Conservation (phyloP, 2,888 invertebrate species). For the Erynnis tages region DNA sequence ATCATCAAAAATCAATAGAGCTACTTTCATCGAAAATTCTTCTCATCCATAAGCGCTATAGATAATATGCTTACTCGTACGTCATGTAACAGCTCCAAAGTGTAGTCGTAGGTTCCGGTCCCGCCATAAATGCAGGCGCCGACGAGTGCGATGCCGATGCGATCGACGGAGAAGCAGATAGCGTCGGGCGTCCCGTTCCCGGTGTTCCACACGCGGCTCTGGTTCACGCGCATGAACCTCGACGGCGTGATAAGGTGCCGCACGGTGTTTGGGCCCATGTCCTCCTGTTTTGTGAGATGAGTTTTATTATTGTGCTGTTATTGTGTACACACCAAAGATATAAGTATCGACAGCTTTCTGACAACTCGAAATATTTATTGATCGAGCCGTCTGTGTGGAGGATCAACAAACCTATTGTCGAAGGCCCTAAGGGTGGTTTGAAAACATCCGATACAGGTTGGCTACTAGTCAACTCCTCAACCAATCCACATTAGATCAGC, state of each 20-base stretch:
- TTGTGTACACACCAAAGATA: too few species aligned
- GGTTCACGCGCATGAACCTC: slow-evolving; percentile 94
- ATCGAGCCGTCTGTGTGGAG: too few species aligned
- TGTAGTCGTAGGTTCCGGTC: slow-evolving; percentile 93
- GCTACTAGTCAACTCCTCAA: too few species aligned
- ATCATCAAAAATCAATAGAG: too few species aligned
- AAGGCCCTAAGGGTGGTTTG: too few species aligned
- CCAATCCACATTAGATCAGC: too few species aligned
- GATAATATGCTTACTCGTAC: slow-evolving; percentile 47
- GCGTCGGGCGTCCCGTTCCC: slow-evolving; percentile 98
- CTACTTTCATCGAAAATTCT: not conserved
- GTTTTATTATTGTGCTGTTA: too few species aligned
- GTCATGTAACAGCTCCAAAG: slow-evolving; percentile 92
- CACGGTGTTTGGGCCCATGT: slow-evolving; percentile 85
- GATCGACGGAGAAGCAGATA: slow-evolving; percentile 96
- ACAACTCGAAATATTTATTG: too few species aligned
- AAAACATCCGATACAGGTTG: too few species aligned
- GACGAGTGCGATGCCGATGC: slow-evolving; percentile 92
- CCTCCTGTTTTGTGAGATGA: slow-evolving; percentile 71
- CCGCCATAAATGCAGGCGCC: slow-evolving; percentile 96
- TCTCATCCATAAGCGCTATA: not conserved
- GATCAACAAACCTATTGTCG: too few species aligned
- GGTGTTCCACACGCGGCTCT: slow-evolving; percentile 96
- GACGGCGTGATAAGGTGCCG: slow-evolving; percentile 93
- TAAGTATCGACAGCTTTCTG: too few species aligned